Evolutionary conservation across 2,888 invertebrate species (phyloP).

Genomic region (Glaucopsyche alexis): DNA sequence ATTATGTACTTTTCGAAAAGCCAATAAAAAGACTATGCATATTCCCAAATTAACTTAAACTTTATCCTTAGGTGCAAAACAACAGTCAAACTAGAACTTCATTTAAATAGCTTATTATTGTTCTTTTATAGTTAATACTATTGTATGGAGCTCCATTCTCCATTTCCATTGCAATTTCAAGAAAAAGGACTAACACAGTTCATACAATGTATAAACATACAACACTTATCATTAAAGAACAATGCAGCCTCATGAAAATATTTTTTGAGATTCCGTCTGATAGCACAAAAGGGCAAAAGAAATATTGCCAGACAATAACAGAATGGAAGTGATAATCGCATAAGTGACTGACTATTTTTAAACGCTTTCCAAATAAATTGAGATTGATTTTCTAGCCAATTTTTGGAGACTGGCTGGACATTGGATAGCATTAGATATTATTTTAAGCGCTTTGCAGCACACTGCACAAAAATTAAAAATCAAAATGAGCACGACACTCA

Average conservation of each 20-base stretch:
- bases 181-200: slow-evolving; percentile 16
- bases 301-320: slow-evolving; percentile 7
- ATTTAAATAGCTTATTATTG: no score
- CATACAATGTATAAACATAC: background rate
- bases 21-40: background rate
- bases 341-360: no score
- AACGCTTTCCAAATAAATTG: no score
- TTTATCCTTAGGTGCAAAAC: background rate
- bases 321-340: background rate
- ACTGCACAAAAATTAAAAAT: no score
- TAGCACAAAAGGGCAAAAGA: slow-evolving; percentile 6
- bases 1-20: background rate
- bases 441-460: no score
- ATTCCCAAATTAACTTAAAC: background rate
- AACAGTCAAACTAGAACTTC: background rate
- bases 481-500: no score
- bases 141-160: slow-evolving; percentile 12
- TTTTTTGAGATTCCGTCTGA: background rate
- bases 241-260: slow-evolving; percentile 4
- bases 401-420: no score
- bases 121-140: background rate
- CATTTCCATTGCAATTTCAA: background rate
- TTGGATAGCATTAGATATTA: no score
- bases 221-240: slow-evolving; percentile 11
- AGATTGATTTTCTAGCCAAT: no score